These are phyloP conservation scores for Trinectes maculatus DNA, from an alignment of 2,113 vertebrate species.

Conservation along the genomic window DNA sequence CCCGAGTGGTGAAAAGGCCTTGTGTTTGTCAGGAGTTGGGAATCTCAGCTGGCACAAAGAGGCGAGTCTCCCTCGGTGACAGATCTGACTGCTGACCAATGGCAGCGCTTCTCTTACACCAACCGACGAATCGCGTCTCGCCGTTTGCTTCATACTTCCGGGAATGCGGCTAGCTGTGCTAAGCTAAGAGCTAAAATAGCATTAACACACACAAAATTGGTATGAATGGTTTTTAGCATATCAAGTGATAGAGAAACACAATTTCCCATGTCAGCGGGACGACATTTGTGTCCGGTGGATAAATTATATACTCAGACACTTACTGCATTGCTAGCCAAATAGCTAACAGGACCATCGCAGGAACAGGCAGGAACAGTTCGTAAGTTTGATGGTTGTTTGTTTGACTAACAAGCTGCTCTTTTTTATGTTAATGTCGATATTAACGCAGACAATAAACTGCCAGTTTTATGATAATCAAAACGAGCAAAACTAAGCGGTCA, in stretches of 20 bases:
- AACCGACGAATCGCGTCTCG: conserved; percentile 62
- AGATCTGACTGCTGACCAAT: conserved; percentile 52
- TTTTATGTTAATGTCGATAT: neutral
- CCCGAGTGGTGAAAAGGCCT: conserved; percentile 54
- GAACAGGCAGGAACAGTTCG: conserved; percentile 6
- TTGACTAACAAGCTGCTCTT: neutral
- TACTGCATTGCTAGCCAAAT: neutral
- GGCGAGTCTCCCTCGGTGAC: conserved; percentile 65
- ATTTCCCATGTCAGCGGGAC: neutral
- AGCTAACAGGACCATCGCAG: conserved; percentile 12
- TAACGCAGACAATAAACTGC: neutral
- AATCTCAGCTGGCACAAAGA: conserved; percentile 73
- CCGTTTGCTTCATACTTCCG: conserved; percentile 42
- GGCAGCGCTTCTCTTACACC: neutral
- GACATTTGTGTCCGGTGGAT: neutral
- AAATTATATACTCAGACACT: neutral
- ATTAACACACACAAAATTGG: neutral
- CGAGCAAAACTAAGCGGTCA: no score
- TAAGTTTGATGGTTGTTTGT: neutral
- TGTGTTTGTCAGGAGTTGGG: conserved; percentile 79
- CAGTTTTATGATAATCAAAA: no score
- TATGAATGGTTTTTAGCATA: neutral
- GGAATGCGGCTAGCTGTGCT: conserved; percentile 40
- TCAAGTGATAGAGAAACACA: neutral
- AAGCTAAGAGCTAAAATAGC: conserved; percentile 23